Evolutionary conservation across 2,888 invertebrate genomes (phyloP).

Genomic region (Thecophora atra): DNA sequence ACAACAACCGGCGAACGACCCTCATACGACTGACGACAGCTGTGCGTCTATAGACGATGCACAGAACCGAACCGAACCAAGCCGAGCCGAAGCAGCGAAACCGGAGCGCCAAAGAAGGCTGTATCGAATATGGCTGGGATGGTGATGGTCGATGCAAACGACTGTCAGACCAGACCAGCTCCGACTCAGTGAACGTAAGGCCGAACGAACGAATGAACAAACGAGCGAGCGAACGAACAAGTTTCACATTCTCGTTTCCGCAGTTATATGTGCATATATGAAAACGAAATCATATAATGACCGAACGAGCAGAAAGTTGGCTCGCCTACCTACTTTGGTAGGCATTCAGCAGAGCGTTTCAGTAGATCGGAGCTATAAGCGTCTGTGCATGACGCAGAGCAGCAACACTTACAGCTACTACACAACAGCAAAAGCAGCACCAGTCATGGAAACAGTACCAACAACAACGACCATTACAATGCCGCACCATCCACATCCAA

Average conservation of each 20-base stretch:
- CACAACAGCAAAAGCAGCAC: slow-evolving; percentile 33
- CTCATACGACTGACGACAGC: slow-evolving; percentile 40
- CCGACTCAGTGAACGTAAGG: slow-evolving; percentile 29
- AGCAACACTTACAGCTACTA: slow-evolving; percentile 17
- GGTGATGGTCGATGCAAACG: not conserved
- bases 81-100: slow-evolving; percentile 15
- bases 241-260: slow-evolving; percentile 36
- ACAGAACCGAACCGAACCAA: slow-evolving; percentile 24
- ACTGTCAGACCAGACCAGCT: slow-evolving; percentile 1
- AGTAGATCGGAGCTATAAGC: slow-evolving; percentile 29
- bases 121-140: slow-evolving; percentile 23
- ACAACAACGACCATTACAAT: slow-evolving; percentile 14
- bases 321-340: slow-evolving; percentile 27
- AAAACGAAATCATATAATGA: slow-evolving; percentile 23
- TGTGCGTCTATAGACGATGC: slow-evolving; percentile 34
- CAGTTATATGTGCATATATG: too few species aligned
- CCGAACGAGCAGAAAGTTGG: slow-evolving; percentile 11
- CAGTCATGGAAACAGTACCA: slow-evolving; percentile 10
- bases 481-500: not conserved
- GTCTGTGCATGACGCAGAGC: slow-evolving; percentile 35
- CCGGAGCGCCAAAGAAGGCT: slow-evolving; percentile 29
- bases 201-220: slow-evolving; percentile 24
- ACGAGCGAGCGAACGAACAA: slow-evolving; percentile 30
- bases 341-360: not conserved
- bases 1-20: slow-evolving; percentile 38